These are phyloP conservation scores for Prionchulus punctatus DNA, from an alignment of 2,888 invertebrate genomes.

Conservation along the genomic window DNA sequence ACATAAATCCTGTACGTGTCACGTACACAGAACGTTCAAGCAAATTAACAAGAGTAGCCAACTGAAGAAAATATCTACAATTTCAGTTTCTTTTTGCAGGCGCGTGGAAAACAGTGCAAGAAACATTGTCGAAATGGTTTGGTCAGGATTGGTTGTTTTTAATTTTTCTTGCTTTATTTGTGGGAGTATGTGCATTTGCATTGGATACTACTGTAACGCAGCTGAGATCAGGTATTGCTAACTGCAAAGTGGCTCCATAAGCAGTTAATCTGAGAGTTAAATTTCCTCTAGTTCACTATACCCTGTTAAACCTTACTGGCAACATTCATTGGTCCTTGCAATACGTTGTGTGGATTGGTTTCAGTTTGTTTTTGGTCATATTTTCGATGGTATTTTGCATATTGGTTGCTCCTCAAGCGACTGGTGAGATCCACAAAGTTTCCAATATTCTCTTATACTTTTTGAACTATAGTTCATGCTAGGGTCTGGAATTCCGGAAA, in stretches of 20 bases:
- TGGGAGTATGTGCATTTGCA: conserved; percentile 21
- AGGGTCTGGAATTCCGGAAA: conserved; percentile 95
- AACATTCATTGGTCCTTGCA: neutral
- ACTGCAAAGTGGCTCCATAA: no score
- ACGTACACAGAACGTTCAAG: no score
- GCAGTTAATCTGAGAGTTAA: no score
- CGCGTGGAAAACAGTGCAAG: no score
- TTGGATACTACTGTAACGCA: no score
- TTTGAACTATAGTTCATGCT: neutral
- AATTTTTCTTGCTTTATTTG: conserved; percentile 30
- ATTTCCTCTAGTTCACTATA: neutral
- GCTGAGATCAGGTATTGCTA: no score
- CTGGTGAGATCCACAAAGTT: conserved; percentile 45
- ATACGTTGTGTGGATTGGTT: conserved; percentile 61
- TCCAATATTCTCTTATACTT: neutral
- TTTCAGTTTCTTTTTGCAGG: no score
- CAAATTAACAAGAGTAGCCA: no score
- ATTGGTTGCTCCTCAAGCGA: conserved; percentile 86
- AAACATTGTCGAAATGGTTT: no score
- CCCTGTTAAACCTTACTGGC: neutral
- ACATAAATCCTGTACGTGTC: no score
- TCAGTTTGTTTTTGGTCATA: conserved; percentile 74
- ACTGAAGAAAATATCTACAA: no score
- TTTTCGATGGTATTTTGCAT: conserved; percentile 94
- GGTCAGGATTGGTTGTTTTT: conserved; percentile 36